Conservation (phyloP, 1,140 invertebrate species). For the Lasioglossum baleicum region DNA sequence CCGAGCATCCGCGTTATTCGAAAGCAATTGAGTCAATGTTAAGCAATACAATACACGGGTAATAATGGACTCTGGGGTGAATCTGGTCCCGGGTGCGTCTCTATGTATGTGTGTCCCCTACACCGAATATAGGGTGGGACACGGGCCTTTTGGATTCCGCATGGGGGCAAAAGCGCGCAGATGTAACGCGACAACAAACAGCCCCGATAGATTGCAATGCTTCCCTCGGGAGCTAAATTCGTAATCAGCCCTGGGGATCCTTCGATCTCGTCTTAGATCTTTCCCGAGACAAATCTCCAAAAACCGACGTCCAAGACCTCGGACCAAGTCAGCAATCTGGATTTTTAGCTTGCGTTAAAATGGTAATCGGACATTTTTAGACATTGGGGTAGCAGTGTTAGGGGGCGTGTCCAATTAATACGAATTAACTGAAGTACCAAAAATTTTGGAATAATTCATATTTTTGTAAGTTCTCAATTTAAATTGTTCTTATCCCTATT, state of each 20-base stretch:
- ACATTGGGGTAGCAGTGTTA: no score
- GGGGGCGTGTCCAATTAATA: no score
- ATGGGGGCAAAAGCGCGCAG: constrained; percentile 74
- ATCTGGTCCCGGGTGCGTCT: constrained; percentile 70
- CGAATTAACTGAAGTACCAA: no score
- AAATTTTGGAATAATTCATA: no score
- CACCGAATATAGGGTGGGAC: constrained; percentile 63
- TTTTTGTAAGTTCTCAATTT: no score
- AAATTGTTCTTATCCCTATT: no score
- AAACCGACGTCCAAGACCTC: constrained; percentile 9
- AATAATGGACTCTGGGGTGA: constrained; percentile 80
- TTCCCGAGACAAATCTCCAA: constrained; percentile 30
- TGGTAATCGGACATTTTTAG: no score
- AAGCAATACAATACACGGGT: constrained; percentile 80
- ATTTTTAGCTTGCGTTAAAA: no score
- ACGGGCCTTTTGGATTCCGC: constrained; percentile 58
- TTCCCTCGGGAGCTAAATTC: constrained; percentile 70
- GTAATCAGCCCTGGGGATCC: constrained; percentile 59
- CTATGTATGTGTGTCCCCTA: constrained; percentile 47
- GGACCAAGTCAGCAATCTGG: no score
- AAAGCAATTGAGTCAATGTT: constrained; percentile 81
- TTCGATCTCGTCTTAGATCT: constrained; percentile 33
- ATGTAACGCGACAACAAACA: constrained; percentile 79
- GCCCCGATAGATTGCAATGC: constrained; percentile 72
- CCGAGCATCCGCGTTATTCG: constrained; percentile 72